Conservation (phyloP, 2,113 vertebrate species). For the Onychorhynchus coronatus region DNA sequence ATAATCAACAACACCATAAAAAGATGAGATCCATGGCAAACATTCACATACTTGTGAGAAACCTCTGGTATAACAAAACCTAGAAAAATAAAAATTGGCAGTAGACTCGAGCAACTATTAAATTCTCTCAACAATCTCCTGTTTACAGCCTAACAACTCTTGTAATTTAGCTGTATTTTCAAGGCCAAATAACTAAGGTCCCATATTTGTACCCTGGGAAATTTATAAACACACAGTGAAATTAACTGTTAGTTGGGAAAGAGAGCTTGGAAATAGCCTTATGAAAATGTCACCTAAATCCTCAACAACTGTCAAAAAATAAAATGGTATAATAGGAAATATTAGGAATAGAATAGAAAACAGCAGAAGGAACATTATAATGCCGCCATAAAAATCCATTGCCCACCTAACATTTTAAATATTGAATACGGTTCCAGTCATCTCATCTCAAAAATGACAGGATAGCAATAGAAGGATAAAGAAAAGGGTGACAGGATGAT, state of each 20-base stretch:
- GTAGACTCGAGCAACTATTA: neutral
- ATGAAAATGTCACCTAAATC: slow-evolving; percentile 7
- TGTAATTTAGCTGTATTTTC: slow-evolving; percentile 11
- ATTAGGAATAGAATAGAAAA: neutral
- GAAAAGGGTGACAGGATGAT: slow-evolving; percentile 1
- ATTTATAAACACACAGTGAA: slow-evolving; percentile 10
- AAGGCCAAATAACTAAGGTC: neutral
- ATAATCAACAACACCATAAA: neutral
- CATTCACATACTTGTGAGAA: neutral
- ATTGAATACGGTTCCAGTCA: neutral
- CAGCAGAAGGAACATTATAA: neutral
- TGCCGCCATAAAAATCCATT: neutral
- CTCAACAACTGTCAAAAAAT: neutral
- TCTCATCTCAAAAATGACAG: neutral
- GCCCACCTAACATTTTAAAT: neutral
- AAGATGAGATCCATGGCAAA: neutral
- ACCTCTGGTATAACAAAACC: neutral
- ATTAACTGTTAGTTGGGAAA: neutral
- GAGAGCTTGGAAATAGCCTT: neutral
- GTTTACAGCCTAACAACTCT: neutral
- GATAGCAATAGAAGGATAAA: slow-evolving; percentile 1
- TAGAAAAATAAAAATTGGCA: neutral
- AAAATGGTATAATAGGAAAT: neutral
- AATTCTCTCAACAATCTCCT: neutral
- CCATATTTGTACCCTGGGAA: neutral